Evolutionary conservation across 2,797 vertebrate genomes (phyloP).

Genomic region (Tokudaia tokunoshimensis): DNA sequence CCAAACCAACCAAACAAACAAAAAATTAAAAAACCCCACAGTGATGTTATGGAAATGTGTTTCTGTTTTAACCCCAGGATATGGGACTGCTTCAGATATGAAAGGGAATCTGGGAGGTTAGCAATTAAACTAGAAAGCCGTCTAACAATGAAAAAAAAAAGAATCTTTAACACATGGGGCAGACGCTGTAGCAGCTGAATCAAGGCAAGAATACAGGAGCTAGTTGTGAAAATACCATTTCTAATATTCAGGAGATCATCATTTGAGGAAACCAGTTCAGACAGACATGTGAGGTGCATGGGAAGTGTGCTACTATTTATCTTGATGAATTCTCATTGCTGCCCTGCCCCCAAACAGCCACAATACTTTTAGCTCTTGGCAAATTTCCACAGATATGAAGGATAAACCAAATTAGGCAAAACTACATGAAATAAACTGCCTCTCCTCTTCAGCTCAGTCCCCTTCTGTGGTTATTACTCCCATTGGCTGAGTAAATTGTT

Average conservation of each 20-base stretch:
- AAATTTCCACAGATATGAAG: constrained; percentile 35
- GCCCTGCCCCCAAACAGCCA: not conserved
- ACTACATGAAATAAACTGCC: constrained; percentile 21
- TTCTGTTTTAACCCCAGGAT: no score
- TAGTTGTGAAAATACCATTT: constrained; percentile 25
- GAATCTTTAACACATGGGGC: not conserved
- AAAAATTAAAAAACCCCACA: no score
- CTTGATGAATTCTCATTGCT: not conserved
- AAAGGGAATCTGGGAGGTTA: no score
- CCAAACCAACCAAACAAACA: no score
- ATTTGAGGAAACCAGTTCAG: not conserved
- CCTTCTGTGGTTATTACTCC: not conserved
- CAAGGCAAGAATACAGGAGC: not conserved
- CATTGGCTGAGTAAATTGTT: constrained; percentile 55
- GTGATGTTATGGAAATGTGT: no score
- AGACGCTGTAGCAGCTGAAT: not conserved
- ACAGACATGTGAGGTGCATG: not conserved
- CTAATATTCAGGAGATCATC: not conserved
- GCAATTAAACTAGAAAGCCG: no score
- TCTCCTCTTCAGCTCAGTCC: not conserved
- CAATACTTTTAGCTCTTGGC: constrained; percentile 27
- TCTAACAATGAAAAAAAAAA: not conserved
- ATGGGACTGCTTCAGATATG: no score
- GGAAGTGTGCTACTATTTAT: not conserved
- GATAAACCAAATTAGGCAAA: constrained; percentile 60